A percentile compares a stretch with the other conserved stretches of the same genome.
phyloP scores from a whole-genome alignment of 2,113 vertebrate species.

The Agapornis roseicollis region DNA sequence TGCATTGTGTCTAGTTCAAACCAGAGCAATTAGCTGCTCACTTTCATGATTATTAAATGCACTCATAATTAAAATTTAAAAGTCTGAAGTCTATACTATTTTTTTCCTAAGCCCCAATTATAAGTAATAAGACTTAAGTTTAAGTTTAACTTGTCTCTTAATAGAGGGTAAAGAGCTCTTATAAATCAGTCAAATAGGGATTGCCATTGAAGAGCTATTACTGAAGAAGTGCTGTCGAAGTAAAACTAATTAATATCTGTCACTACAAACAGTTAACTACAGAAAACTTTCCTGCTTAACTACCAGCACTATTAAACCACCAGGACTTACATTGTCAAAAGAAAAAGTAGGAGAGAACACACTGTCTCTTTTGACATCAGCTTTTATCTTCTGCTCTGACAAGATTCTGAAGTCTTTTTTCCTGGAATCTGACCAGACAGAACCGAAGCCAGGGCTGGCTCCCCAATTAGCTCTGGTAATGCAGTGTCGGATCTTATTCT shows the following conservation, averaged over 20 bases:
- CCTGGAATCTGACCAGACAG: conserved; percentile 53
- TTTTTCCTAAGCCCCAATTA: conserved; percentile 67
- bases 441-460: conserved; percentile 56
- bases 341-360: conserved; percentile 70
- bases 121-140: conserved; percentile 76
- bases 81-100: conserved; percentile 69
- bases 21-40: conserved; percentile 56
- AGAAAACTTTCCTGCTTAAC: conserved; percentile 67
- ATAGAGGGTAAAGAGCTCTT: conserved; percentile 78
- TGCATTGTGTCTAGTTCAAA: conserved; percentile 19
- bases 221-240: conserved; percentile 63
- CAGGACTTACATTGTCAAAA: conserved; percentile 60
- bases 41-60: conserved; percentile 66
- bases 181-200: conserved; percentile 76
- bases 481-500: conserved; percentile 14
- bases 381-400: conserved; percentile 50
- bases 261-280: conserved; percentile 65
- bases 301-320: conserved; percentile 65
- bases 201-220: conserved; percentile 64
- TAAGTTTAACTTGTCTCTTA: conserved; percentile 77
- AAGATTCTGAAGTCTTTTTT: conserved; percentile 60
- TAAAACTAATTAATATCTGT: conserved; percentile 77
- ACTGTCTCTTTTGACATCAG: conserved; percentile 57
- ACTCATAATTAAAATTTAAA: conserved; percentile 73
- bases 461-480: conserved; percentile 68